These are phyloP conservation scores for Drosophila asahinai DNA, from an alignment of 1,140 invertebrate species.

Conservation along the genomic window DNA sequence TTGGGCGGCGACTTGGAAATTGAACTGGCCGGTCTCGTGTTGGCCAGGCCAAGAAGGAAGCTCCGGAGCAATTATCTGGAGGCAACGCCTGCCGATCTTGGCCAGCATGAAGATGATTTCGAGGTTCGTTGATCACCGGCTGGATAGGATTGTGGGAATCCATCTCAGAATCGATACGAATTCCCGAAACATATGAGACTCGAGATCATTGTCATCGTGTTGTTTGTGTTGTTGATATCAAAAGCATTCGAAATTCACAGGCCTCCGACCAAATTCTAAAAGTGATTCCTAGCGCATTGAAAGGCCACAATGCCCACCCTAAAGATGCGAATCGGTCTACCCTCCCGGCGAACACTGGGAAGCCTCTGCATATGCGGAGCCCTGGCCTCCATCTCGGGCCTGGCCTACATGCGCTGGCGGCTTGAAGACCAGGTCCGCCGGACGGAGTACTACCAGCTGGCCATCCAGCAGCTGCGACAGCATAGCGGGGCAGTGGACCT, in stretches of 20 bases:
- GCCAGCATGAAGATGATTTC: conserved; percentile 11
- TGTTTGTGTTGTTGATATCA: background rate
- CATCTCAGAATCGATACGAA: background rate
- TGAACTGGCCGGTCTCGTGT: conserved; percentile 40
- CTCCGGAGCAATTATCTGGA: conserved; percentile 58
- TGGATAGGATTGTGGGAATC: background rate
- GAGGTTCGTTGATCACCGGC: conserved; percentile 1
- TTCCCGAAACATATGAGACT: background rate
- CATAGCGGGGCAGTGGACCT: conserved; percentile 86
- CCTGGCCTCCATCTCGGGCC: conserved; percentile 83
- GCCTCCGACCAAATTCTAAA: conserved; percentile 27
- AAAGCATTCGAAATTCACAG: conserved; percentile 6
- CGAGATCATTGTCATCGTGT: conserved; percentile 19
- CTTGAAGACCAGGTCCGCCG: conserved; percentile 84
- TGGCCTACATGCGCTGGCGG: conserved; percentile 80
- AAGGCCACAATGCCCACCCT: conserved; percentile 41
- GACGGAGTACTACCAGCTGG: conserved; percentile 87
- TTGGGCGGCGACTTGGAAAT: conserved; percentile 44
- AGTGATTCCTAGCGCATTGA: conserved; percentile 1
- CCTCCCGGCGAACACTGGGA: conserved; percentile 83
- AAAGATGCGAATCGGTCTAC: conserved; percentile 45
- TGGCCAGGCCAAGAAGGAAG: conserved; percentile 31
- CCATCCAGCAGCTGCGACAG: conserved; percentile 86
- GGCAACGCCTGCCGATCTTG: conserved; percentile 33
- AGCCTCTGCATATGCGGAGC: conserved; percentile 86